phyloP scores from a whole-genome alignment of 2,797 vertebrate species.

The Craterocephalus amniculus region DNA sequence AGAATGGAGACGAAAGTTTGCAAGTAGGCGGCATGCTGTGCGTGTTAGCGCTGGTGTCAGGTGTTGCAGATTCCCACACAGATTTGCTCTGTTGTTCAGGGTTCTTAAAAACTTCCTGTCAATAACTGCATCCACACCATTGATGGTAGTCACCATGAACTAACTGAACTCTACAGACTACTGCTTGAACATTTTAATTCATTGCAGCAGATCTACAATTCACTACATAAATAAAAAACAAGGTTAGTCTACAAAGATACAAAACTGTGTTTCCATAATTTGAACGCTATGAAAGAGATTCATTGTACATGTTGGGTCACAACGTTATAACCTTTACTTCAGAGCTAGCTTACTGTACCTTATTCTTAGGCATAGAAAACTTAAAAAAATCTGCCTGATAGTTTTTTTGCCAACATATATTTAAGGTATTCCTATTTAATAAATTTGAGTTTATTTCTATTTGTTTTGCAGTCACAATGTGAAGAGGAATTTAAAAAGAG shows the following conservation, averaged over 20 bases:
- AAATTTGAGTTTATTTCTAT: background rate
- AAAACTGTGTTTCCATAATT: background rate
- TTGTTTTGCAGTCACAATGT: background rate
- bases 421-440: too few species aligned
- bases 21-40: conserved; percentile 41
- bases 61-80: conserved; percentile 45
- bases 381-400: background rate
- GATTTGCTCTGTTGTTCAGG: conserved; percentile 40
- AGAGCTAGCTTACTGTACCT: too few species aligned
- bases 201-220: background rate
- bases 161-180: conserved; percentile 17
- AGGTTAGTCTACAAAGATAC: background rate
- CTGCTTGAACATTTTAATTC: background rate
- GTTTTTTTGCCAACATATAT: background rate
- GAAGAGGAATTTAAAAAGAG: background rate
- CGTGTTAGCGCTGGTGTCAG: conserved; percentile 53
- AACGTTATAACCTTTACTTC: too few species aligned
- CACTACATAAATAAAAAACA: background rate
- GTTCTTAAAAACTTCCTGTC: conserved; percentile 43
- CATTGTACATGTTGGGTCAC: background rate
- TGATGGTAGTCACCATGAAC: conserved; percentile 38
- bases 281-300: background rate
- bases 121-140: conserved; percentile 43
- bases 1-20: conserved; percentile 46
- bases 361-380: too few species aligned